phyloP scores from a whole-genome alignment of 2,113 vertebrate genomes.

The Hemiscyllium ocellatum region DNA sequence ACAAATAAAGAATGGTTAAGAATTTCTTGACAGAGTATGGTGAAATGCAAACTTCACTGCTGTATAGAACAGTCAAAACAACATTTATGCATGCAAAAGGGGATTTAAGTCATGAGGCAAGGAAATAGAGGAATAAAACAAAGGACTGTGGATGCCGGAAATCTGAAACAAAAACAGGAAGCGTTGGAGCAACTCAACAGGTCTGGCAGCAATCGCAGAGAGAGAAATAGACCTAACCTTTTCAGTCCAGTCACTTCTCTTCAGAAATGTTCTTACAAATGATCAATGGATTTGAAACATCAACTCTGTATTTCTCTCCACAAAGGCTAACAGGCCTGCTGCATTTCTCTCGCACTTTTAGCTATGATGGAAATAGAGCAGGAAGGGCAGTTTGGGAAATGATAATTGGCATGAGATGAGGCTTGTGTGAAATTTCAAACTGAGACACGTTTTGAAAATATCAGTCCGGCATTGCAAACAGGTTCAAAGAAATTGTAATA shows the following conservation, averaged over 20 bases:
- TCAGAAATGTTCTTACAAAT: too few species aligned
- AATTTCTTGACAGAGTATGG: not conserved
- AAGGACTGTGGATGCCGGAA: too few species aligned
- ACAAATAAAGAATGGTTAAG: not conserved
- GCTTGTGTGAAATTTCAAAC: not conserved
- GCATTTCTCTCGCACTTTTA: too few species aligned
- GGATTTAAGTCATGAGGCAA: not conserved
- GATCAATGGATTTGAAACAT: too few species aligned
- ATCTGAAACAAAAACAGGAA: too few species aligned
- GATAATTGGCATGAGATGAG: not conserved
- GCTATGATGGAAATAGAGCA: too few species aligned
- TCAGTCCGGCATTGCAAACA: not conserved
- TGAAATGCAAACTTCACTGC: not conserved
- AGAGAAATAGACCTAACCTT: too few species aligned
- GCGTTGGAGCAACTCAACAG: too few species aligned
- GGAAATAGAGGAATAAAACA: not conserved
- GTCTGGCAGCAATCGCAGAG: too few species aligned
- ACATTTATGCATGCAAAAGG: not conserved
- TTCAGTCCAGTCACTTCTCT: too few species aligned
- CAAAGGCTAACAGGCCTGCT: too few species aligned
- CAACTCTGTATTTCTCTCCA: too few species aligned
- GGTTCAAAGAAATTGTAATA: not conserved
- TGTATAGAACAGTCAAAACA: not conserved
- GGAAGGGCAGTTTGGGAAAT: not conserved
- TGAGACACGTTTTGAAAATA: not conserved